Percentiles rank a stretch among this genome's conserved stretches.
Conservation (phyloP, 2,113 vertebrate species). For the Enhydra lutris region DNA sequence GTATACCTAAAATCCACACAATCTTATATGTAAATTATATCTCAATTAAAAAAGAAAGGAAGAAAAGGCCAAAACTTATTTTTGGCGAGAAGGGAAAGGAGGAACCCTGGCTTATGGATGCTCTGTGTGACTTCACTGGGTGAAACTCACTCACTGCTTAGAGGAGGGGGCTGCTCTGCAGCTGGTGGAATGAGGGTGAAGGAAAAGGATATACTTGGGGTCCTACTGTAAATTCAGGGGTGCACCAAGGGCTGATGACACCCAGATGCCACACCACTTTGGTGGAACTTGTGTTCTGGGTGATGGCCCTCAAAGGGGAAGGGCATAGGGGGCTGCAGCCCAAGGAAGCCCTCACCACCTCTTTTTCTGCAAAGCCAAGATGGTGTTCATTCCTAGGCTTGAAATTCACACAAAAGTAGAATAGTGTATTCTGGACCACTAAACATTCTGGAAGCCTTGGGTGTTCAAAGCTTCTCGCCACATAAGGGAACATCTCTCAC, state of each 20-base stretch:
- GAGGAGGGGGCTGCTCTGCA: not conserved
- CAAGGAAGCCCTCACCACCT: not conserved
- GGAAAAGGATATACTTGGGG: not conserved
- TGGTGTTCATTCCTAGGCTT: not conserved
- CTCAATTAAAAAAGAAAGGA: not conserved
- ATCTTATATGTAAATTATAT: not conserved
- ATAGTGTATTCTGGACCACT: not conserved
- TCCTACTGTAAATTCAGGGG: not conserved
- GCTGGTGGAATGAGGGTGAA: not conserved
- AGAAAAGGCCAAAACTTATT: not conserved
- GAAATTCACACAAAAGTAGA: not conserved
- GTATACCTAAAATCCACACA: not conserved
- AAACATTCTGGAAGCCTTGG: not conserved
- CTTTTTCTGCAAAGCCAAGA: not conserved
- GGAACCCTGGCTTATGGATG: not conserved
- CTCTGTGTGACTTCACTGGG: not conserved
- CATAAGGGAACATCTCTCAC: not conserved
- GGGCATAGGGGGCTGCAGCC: not conserved
- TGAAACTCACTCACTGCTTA: not conserved
- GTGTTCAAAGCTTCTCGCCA: not conserved
- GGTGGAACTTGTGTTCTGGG: rapidly evolving
- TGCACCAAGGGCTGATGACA: not conserved
- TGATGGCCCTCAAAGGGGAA: not conserved
- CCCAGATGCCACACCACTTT: not conserved
- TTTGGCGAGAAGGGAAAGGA: not conserved